phyloP scores from a whole-genome alignment of 2,797 vertebrate species.

The Malurus leucopterus region DNA sequence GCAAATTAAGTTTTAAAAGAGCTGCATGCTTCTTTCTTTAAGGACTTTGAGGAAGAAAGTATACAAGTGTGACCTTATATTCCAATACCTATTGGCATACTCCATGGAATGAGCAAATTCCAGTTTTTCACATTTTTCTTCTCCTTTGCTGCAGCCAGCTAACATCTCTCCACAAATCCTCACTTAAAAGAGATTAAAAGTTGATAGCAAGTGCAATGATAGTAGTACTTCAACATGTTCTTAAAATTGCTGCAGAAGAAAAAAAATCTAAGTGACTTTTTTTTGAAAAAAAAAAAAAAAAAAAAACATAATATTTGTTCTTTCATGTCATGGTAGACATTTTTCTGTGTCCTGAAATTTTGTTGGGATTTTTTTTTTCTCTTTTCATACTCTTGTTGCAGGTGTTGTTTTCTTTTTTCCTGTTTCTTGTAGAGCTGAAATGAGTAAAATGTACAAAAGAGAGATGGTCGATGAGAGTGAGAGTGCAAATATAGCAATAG shows the following conservation, averaged over 20 bases:
- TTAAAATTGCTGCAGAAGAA: background rate
- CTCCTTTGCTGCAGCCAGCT: background rate
- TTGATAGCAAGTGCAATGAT: background rate
- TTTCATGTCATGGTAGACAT: background rate
- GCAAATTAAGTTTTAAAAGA: conserved; percentile 30
- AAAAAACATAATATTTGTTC: rapidly evolving
- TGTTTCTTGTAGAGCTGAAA: background rate
- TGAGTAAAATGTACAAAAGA: background rate
- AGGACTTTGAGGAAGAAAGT: background rate
- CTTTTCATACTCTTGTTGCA: background rate
- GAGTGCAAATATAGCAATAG: background rate
- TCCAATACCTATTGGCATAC: background rate
- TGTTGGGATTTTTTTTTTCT: background rate
- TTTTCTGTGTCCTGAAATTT: background rate
- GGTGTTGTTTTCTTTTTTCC: background rate
- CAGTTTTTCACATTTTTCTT: background rate
- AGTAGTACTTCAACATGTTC: background rate
- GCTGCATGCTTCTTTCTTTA: conserved; percentile 9
- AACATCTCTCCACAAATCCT: background rate
- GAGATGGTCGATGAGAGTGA: background rate
- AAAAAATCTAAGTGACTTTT: background rate
- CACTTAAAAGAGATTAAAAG: background rate
- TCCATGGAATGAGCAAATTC: background rate
- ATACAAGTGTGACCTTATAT: background rate
- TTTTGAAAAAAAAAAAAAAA: background rate